Percentiles rank a stretch among this genome's conserved stretches.
Conservation (phyloP, 1,140 invertebrate genomes). For the Oreohelix idahoensis region DNA sequence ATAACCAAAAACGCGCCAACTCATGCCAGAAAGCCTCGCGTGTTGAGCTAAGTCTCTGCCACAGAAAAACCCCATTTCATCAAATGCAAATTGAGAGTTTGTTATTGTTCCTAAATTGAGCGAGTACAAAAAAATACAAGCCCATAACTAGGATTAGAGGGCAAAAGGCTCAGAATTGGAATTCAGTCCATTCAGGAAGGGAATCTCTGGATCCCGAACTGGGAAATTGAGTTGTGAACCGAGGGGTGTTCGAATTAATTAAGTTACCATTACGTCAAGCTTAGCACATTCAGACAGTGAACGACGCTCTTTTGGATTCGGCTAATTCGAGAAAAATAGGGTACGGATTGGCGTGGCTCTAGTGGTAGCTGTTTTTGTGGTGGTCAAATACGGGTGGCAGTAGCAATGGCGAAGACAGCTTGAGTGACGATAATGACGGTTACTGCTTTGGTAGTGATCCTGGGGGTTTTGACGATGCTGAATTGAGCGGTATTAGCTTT, state of each 20-base stretch:
- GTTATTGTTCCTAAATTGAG: slow-evolving; percentile 32
- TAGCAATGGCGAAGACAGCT: neutral
- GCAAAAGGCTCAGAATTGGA: slow-evolving; percentile 28
- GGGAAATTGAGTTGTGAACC: slow-evolving; percentile 19
- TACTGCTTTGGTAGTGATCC: too few relatives aligned
- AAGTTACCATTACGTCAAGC: slow-evolving; percentile 17
- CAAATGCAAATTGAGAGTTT: slow-evolving; percentile 24
- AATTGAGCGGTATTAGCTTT: too few relatives aligned
- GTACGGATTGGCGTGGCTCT: neutral
- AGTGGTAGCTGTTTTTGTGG: neutral
- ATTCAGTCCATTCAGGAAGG: slow-evolving; percentile 28
- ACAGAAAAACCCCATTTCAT: neutral
- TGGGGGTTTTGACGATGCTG: too few relatives aligned
- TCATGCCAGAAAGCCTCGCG: neutral
- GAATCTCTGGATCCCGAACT: neutral
- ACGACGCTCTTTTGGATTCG: neutral
- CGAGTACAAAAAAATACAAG: slow-evolving; percentile 16
- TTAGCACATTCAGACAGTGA: neutral
- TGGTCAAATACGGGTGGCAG: neutral
- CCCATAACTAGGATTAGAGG: slow-evolving; percentile 30
- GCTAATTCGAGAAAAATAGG: neutral
- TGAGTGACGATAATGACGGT: too few relatives aligned
- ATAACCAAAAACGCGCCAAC: slow-evolving; percentile 8
- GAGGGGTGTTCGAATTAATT: slow-evolving; percentile 19
- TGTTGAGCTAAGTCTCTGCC: neutral